Evolutionary conservation across 2,797 vertebrate genomes (phyloP).

Genomic region (Chaetophractus vellerosus): DNA sequence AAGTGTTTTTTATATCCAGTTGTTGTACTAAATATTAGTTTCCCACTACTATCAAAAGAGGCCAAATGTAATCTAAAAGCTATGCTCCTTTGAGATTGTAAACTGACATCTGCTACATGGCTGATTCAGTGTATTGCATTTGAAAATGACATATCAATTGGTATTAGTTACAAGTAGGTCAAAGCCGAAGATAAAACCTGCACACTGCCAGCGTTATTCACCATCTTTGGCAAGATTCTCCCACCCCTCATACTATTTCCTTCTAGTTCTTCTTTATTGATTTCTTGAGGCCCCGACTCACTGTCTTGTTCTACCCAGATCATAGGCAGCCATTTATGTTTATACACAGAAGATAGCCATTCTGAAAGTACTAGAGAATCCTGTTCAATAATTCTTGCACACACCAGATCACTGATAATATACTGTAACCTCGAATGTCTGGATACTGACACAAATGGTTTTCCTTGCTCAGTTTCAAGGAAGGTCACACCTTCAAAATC

Average conservation of each 20-base stretch:
- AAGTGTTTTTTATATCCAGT: conserved; percentile 96
- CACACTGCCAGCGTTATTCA: conserved; percentile 94
- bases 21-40: conserved; percentile 88
- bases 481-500: no score
- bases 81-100: conserved; percentile 89
- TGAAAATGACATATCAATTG: conserved; percentile 97
- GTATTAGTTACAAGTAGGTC: conserved; percentile 98
- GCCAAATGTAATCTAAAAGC: conserved; percentile 97
- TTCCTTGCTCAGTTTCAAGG: no score
- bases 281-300: conserved; percentile 92
- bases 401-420: no score
- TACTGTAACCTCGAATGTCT: no score
- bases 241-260: no score
- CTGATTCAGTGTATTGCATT: conserved; percentile 97
- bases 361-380: conserved; percentile 88
- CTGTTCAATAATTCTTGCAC: no score
- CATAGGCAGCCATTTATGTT: conserved; percentile 99
- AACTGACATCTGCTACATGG: conserved; percentile 96
- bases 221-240: conserved; percentile 85
- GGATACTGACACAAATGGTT: no score
- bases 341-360: conserved; percentile 96
- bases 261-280: no score
- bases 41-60: conserved; percentile 96
- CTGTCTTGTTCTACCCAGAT: conserved; percentile 98
- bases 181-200: conserved; percentile 98